Evolutionary conservation across 2,888 invertebrate genomes (phyloP), one percentile per base, ranked within the genome.

Genomic region (Ormyrus labotus): DNA sequence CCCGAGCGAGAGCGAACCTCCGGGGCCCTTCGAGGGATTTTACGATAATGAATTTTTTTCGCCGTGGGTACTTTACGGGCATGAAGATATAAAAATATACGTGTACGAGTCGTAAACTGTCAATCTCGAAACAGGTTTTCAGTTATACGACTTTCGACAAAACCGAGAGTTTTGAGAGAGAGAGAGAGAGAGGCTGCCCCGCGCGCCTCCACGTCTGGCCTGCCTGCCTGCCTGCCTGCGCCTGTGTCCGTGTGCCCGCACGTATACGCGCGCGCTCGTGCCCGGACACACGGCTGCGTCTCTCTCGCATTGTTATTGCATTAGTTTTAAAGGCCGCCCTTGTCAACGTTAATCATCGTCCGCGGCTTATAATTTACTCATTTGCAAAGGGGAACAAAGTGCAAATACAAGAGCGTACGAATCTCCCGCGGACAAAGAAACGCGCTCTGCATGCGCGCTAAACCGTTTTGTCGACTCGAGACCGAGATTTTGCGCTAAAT

Each of bases 1-100:
- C 19, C 13, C 61, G 69, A 72, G 73, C 60, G 19, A 51, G 71
- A 34, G 69, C 19, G 57, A 67, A 72, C 58, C 67, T 55, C 67
- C 13, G 73, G 67, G 34, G 81, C 77, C 83, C 82, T 84, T 74
- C 70, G 67, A 70, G 82, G 83, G 82, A 83, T 80, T 82, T 82
- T 82, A 82, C 82, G 82, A 82, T 82, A 82, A 82, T 82, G 82
- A 82, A 82, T 82, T 82, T 82, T 81, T 82, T 82, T 77, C 74
- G 69, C 19, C 9, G 60, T 48, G 74, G 69, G 78, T 73, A 78
- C 81, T 81, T 81, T 81, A 81, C 81, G 79, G 81, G 80, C 82
- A 82, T 82, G 82, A 82, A 82, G 82, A 82, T 80, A 82, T 80
- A 82, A 82, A 82, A 79, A 82, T 80, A 68, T 72, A 76, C 82